A percentile compares a stretch with the other conserved stretches of the same genome.
phyloP scores from a whole-genome alignment of 2,888 invertebrate genomes.

The Heterodera filipjevi region DNA sequence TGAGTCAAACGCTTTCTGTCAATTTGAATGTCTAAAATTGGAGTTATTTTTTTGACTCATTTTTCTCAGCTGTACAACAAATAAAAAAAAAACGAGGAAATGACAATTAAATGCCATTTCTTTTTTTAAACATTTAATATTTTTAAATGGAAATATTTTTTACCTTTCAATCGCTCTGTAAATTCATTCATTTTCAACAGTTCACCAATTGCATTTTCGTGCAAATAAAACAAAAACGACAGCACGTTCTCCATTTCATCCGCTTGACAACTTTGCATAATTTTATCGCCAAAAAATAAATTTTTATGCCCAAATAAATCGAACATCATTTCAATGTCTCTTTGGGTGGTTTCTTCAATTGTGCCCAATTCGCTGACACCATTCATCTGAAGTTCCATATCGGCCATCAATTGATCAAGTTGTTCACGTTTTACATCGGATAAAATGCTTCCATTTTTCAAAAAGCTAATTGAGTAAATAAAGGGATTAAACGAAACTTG shows the following conservation, averaged over 20 bases:
- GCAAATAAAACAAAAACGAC: background rate
- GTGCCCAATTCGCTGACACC: background rate
- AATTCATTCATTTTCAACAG: background rate
- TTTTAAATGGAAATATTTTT: background rate
- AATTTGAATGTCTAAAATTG: background rate
- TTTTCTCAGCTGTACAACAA: no score
- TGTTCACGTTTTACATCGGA: background rate
- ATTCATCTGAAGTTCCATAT: background rate
- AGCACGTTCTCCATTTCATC: background rate
- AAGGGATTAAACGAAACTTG: no score
- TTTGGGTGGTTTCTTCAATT: background rate
- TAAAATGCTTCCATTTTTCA: background rate
- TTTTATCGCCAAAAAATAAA: background rate
- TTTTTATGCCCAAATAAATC: background rate
- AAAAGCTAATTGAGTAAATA: no score
- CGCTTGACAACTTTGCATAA: background rate
- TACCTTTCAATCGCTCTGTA: background rate
- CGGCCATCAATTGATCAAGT: background rate
- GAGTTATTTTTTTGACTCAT: no score
- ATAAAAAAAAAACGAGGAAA: no score
- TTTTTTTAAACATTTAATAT: no score
- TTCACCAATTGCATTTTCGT: background rate
- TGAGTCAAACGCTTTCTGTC: background rate
- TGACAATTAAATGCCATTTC: no score
- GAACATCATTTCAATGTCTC: background rate